phyloP scores from a whole-genome alignment of 2,797 vertebrate species.

The Adrianichthys oophorus region DNA sequence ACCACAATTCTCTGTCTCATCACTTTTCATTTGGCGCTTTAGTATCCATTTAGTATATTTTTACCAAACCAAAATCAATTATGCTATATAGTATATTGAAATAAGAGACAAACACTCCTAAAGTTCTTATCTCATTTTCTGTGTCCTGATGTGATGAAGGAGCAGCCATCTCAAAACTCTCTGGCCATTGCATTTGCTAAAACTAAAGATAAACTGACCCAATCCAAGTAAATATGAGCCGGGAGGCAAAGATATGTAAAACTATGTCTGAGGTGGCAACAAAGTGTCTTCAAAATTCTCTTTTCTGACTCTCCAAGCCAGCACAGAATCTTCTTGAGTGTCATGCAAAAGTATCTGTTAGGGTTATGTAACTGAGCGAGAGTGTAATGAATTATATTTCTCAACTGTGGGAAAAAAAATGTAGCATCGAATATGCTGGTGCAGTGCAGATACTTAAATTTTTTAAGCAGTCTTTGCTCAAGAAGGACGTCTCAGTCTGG shows the following conservation, averaged over 20 bases:
- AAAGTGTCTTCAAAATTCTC: conserved; percentile 41
- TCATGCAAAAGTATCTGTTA: conserved; percentile 58
- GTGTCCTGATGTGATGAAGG: conserved; percentile 44
- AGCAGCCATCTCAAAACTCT: conserved; percentile 23
- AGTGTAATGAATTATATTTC: conserved; percentile 69
- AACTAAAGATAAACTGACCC: conserved; percentile 64
- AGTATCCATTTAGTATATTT: no score
- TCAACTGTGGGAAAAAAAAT: conserved; percentile 61
- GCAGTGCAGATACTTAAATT: conserved; percentile 78
- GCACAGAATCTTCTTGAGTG: conserved; percentile 28
- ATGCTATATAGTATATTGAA: no score
- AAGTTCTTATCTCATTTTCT: no score
- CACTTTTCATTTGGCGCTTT: no score
- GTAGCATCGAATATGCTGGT: conserved; percentile 70
- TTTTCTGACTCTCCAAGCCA: conserved; percentile 27
- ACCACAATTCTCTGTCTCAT: no score
- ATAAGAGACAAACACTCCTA: no score
- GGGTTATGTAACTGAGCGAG: conserved; percentile 62
- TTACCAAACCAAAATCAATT: no score
- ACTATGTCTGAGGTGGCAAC: conserved; percentile 50
- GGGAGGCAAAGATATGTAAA: conserved; percentile 50
- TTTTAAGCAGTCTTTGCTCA: conserved; percentile 71
- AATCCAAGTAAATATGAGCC: conserved; percentile 59
- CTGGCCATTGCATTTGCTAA: conserved; percentile 63
- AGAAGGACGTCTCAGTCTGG: conserved; percentile 53